A percentile compares a stretch with the other conserved stretches of the same genome.
Conservation (phyloP, 2,113 vertebrate species). For the Bettongia penicillata region DNA sequence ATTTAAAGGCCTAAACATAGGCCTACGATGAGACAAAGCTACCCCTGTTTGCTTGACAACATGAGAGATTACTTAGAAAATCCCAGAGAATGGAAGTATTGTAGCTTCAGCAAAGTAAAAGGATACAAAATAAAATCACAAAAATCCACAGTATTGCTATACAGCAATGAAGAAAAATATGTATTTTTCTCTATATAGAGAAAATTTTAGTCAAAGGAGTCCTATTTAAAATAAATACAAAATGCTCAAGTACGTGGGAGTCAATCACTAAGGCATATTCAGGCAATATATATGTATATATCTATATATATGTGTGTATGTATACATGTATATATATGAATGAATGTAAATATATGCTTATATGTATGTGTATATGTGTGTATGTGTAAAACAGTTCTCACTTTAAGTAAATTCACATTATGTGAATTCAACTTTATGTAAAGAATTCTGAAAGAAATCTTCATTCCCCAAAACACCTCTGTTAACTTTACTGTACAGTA, state of each 20-base stretch:
- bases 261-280: neutral
- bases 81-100: no score
- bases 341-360: no score
- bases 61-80: no score
- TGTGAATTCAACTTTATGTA: neutral
- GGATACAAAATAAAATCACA: neutral
- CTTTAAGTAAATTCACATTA: neutral
- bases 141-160: neutral
- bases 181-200: neutral
- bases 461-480: neutral
- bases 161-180: neutral
- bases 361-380: neutral
- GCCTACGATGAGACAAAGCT: no score
- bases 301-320: neutral
- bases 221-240: neutral
- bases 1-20: neutral
- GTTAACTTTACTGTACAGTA: neutral
- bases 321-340: neutral
- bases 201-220: neutral
- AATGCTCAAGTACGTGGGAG: neutral
- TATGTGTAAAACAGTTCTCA: neutral
- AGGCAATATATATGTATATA: neutral
- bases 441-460: neutral
- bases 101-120: neutral
- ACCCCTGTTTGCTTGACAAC: no score